phyloP scores from a whole-genome alignment of 2,888 invertebrate genomes.

The Nomada fucata region DNA sequence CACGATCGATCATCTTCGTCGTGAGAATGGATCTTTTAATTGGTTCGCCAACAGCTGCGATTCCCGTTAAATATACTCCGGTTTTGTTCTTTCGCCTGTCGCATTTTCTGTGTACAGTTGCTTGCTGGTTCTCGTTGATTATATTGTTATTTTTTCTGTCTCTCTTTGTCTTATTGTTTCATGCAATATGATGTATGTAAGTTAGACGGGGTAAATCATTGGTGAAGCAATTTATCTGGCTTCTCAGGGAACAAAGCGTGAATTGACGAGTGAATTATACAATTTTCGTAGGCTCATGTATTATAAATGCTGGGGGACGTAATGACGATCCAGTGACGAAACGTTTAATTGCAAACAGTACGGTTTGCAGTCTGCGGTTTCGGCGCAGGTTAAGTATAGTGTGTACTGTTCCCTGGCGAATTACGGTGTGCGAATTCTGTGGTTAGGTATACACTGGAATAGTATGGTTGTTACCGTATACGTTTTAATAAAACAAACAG shows the following conservation, averaged over 20 bases:
- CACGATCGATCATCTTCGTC: slow-evolving; percentile 29
- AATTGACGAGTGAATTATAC: slow-evolving; percentile 22
- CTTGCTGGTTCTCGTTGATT: background rate
- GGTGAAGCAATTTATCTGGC: slow-evolving; percentile 4
- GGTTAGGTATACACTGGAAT: background rate
- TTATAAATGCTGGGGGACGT: slow-evolving; percentile 6
- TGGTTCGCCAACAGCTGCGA: slow-evolving; percentile 22
- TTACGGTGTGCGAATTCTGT: background rate
- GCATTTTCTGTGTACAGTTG: background rate
- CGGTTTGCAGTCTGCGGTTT: slow-evolving; percentile 7
- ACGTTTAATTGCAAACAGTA: slow-evolving; percentile 13
- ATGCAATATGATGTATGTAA: background rate
- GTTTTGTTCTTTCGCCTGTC: background rate
- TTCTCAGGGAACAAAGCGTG: slow-evolving; percentile 24
- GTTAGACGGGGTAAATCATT: background rate
- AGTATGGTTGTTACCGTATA: too few species aligned
- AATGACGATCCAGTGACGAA: slow-evolving; percentile 16
- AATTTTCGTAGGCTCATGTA: slow-evolving; percentile 1
- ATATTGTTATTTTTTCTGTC: background rate
- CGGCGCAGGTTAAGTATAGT: background rate
- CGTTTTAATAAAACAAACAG: too few species aligned
- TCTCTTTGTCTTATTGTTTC: background rate
- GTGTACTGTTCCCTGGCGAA: background rate
- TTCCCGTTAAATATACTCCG: slow-evolving; percentile 30
- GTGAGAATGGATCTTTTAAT: slow-evolving; percentile 47